Percentiles rank a stretch among this genome's conserved stretches.
Evolutionary conservation across 2,888 invertebrate species (phyloP).

Genomic region (Coenonympha glycerion): DNA sequence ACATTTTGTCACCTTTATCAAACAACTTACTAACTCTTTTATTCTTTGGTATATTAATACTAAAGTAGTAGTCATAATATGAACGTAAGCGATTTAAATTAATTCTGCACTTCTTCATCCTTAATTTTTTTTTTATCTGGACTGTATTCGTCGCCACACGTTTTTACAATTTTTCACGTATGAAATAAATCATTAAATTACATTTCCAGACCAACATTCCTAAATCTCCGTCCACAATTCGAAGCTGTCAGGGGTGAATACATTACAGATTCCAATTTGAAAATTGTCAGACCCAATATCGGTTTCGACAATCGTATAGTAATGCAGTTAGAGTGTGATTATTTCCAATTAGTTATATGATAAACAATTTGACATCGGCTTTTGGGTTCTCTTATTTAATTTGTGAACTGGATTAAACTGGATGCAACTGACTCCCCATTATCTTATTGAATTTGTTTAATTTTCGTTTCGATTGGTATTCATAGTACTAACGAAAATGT

Average conservation of each 20-base stretch:
- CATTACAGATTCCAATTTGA: constrained; percentile 66
- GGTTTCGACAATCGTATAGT: constrained; percentile 58
- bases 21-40: too few species aligned
- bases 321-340: constrained; percentile 60
- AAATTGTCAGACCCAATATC: constrained; percentile 70
- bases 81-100: too few species aligned
- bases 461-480: too few species aligned
- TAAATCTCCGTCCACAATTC: constrained; percentile 29
- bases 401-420: background rate
- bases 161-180: background rate
- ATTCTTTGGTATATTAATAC: too few species aligned
- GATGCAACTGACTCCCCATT: too few species aligned
- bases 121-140: too few species aligned
- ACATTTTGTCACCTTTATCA: too few species aligned
- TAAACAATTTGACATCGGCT: constrained; percentile 41
- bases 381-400: constrained; percentile 23
- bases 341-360: constrained; percentile 66
- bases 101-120: too few species aligned
- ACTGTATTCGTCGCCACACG: too few species aligned
- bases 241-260: constrained; percentile 57
- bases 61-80: too few species aligned
- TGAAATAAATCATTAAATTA: constrained; percentile 3
- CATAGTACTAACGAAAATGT: too few species aligned
- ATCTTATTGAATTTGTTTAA: too few species aligned
- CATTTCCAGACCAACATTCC: constrained; percentile 18